Conservation (phyloP, 2,888 invertebrate genomes). For the Parochlus steinenii region DNA sequence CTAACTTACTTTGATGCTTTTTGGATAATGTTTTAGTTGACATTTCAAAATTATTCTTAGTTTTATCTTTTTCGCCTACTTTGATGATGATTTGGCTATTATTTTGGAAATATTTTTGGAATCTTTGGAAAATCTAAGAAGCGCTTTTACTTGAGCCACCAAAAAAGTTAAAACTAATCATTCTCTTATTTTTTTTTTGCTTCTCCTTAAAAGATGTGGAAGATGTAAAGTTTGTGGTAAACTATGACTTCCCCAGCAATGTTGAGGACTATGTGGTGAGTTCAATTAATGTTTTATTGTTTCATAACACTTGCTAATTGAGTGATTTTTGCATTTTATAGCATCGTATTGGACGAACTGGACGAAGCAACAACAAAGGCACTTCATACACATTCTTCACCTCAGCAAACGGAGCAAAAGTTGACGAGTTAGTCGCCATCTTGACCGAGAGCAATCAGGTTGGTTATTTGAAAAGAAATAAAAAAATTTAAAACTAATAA, state of each 20-base stretch:
- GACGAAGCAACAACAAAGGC: constrained; percentile 79
- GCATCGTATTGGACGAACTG: constrained; percentile 84
- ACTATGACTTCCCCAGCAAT: constrained; percentile 94
- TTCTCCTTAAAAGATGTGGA: constrained; percentile 90
- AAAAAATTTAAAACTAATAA: no score
- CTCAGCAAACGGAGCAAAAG: constrained; percentile 76
- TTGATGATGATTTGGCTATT: no score
- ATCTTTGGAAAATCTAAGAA: no score
- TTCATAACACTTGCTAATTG: not conserved
- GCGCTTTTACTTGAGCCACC: no score
- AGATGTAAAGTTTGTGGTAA: constrained; percentile 98
- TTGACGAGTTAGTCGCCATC: constrained; percentile 78
- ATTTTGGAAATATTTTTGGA: no score
- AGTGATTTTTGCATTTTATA: not conserved
- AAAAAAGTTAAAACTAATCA: no score
- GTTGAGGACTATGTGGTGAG: constrained; percentile 98
- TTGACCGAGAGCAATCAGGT: constrained; percentile 86
- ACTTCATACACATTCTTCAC: constrained; percentile 96
- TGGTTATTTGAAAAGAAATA: no score
- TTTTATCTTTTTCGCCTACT: no score
- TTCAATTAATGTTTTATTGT: constrained; percentile 34
- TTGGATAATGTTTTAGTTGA: no score
- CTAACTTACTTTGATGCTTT: no score
- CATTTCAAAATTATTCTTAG: no score
- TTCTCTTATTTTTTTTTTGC: no score